Evolutionary conservation across 2,113 vertebrate genomes (phyloP).

Genomic region (Amblyopsis rosae): DNA sequence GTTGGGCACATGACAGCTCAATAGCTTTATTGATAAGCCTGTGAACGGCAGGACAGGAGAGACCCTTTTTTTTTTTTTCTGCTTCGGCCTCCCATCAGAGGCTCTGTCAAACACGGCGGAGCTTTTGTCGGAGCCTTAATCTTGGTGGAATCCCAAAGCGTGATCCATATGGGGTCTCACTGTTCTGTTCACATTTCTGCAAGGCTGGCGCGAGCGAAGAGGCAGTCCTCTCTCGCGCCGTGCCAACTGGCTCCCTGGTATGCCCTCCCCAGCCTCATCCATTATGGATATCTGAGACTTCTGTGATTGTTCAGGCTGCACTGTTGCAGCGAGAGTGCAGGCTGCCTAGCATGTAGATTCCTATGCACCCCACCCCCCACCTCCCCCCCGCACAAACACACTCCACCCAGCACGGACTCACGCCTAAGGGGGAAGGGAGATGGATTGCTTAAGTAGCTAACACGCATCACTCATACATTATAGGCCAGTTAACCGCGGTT

Average conservation of each 20-base stretch:
- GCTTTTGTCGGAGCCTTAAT: conserved; percentile 45
- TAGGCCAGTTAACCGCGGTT: conserved; percentile 60
- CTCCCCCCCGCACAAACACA: background rate
- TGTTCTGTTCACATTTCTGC: conserved; percentile 54
- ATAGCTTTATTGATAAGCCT: conserved; percentile 20
- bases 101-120: conserved; percentile 38
- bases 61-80: conserved; percentile 1
- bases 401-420: background rate
- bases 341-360: conserved; percentile 30
- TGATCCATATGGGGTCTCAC: conserved; percentile 48
- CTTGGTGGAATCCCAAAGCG: conserved; percentile 39
- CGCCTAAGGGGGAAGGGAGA: conserved; percentile 26
- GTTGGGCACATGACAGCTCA: conserved; percentile 32
- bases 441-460: conserved; percentile 37
- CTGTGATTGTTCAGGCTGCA: conserved; percentile 52
- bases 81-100: conserved; percentile 35
- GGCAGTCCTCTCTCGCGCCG: conserved; percentile 54
- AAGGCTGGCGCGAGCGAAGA: conserved; percentile 17
- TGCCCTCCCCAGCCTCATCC: conserved; percentile 42
- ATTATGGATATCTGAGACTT: conserved; percentile 65
- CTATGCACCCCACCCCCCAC: conserved; percentile 11
- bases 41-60: conserved; percentile 33
- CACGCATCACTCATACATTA: conserved; percentile 57
- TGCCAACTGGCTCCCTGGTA: conserved; percentile 58
- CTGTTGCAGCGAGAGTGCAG: conserved; percentile 21